These are phyloP conservation scores for Typhlomys cinereus DNA, from an alignment of 2,113 vertebrate species.

Conservation along the genomic window DNA sequence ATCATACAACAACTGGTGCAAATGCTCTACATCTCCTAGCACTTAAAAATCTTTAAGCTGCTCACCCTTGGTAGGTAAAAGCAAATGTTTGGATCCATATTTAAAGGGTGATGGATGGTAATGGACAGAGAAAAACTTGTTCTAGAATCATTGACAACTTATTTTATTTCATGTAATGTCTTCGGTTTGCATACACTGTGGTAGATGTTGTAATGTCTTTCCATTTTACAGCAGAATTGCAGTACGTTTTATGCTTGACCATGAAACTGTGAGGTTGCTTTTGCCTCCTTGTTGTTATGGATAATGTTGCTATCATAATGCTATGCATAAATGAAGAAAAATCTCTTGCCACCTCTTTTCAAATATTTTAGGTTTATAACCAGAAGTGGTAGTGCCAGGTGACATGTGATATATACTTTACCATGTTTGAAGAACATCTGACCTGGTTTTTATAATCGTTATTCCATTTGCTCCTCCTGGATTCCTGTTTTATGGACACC, in stretches of 20 bases:
- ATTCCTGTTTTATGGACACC: no score
- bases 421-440: not conserved
- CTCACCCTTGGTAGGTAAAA: not conserved
- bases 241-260: not conserved
- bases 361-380: no score
- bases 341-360: no score
- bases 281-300: not conserved
- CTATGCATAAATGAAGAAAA: not conserved
- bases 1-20: not conserved
- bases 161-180: not conserved
- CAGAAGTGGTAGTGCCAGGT: not conserved
- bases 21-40: not conserved
- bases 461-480: no score
- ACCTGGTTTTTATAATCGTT: not conserved
- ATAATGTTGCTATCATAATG: not conserved
- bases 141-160: no score
- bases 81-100: not conserved
- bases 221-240: not conserved
- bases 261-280: not conserved
- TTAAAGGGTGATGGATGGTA: no score
- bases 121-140: no score
- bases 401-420: not conserved
- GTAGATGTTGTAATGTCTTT: not conserved
- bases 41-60: not conserved
- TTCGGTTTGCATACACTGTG: not conserved